These are phyloP conservation scores for Oenanthe melanoleuca DNA, from an alignment of 2,113 vertebrate genomes.

Conservation along the genomic window DNA sequence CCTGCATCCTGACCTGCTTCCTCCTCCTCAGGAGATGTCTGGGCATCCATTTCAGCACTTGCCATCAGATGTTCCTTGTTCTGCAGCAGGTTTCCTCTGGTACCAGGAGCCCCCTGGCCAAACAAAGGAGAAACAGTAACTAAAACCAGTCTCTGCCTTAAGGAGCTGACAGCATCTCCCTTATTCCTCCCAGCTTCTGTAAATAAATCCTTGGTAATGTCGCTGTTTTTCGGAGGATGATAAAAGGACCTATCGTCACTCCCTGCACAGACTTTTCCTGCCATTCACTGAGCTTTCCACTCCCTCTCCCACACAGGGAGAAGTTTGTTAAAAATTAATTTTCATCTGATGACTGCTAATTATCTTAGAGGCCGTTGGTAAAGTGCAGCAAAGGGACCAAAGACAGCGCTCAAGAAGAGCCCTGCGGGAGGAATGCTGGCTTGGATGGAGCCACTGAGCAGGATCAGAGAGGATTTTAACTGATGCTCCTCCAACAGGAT, in stretches of 20 bases:
- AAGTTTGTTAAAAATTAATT: conserved; percentile 35
- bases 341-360: conserved; percentile 14
- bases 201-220: conserved; percentile 36
- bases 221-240: neutral
- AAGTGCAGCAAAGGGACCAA: neutral
- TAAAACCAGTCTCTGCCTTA: neutral
- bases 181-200: conserved; percentile 20
- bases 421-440: neutral
- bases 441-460: neutral
- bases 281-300: neutral
- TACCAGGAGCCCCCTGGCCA: neutral
- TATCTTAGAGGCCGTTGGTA: neutral
- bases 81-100: neutral
- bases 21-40: neutral
- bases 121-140: conserved; percentile 11
- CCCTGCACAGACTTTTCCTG: neutral
- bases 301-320: neutral
- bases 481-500: neutral
- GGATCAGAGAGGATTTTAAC: neutral
- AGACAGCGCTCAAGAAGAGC: neutral
- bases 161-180: conserved; percentile 34
- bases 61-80: neutral
- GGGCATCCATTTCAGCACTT: neutral
- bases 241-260: conserved; percentile 25
- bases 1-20: neutral